phyloP scores from a whole-genome alignment of 2,113 vertebrate species.

The Eclectus roratus region DNA sequence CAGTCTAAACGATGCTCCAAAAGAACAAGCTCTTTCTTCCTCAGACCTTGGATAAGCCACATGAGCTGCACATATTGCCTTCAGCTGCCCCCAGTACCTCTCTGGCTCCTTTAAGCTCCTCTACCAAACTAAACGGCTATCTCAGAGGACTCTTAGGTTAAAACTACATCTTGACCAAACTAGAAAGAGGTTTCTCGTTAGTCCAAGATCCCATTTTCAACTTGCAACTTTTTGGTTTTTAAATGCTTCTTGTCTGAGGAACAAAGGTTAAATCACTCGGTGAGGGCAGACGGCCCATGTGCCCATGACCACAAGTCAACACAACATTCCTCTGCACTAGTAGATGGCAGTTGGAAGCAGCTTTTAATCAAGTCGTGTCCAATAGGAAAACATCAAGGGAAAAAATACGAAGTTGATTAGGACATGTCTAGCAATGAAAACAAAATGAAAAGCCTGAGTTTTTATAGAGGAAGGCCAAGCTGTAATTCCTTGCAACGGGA shows the following conservation, averaged over 20 bases:
- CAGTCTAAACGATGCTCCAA: background rate
- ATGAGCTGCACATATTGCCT: background rate
- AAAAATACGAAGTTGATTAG: background rate
- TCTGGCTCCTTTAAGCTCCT: background rate
- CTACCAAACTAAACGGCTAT: background rate
- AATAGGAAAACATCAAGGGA: background rate
- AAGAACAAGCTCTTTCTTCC: background rate
- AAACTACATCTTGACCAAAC: background rate
- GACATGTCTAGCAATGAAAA: background rate
- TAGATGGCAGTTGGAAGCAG: background rate
- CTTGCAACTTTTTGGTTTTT: background rate
- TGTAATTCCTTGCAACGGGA: background rate
- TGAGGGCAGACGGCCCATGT: background rate
- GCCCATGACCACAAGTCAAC: background rate
- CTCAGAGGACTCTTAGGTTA: too few relatives aligned
- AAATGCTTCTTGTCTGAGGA: background rate
- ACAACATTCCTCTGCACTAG: background rate
- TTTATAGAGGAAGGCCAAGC: slow-evolving; percentile 6
- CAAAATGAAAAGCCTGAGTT: background rate
- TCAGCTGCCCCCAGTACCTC: background rate
- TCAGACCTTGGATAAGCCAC: background rate
- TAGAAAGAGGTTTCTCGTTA: background rate
- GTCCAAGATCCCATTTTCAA: background rate
- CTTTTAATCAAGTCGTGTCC: background rate
- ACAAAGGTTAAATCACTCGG: background rate